Evolutionary conservation across 2,113 vertebrate species (phyloP), one percentile per base, ranked within the genome.

Genomic region (Paramisgurnus dabryanus): DNA sequence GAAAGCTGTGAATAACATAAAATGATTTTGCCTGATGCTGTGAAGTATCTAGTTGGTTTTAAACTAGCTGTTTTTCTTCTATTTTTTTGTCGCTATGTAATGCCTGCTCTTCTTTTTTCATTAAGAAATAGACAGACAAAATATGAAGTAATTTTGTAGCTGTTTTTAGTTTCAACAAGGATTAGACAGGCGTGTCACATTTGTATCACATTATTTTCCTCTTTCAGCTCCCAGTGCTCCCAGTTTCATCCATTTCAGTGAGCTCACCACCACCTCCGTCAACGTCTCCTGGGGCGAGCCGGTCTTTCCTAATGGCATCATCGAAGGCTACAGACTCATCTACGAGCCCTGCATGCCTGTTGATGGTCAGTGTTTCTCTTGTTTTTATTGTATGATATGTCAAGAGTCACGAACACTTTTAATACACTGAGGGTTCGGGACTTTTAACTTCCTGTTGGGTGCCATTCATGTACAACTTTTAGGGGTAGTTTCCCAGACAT

Each of bases 241-340:
- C 0, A 89, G 95, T 85, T 93, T 93, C 7, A 95, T 99, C 87
- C 93, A 93, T 67, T 99, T 99, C 93, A 98, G 96, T 2, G 96
- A 99, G 86, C 93, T 99, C 89, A 99, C 97, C 91, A 98, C 98
- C 7, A 98, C 96, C 0, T 98, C 98, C 0, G 97, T 99, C 83
- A 99, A 99, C 0, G 96, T 99, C 86, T 98, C 97, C 79, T 98
- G 98, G 98, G 97, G 95, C 22, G 94, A 95, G 0, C 98, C 98
- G 0, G 87, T 87, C 1, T 95, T 95, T 84, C 97, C 97, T 72
- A 99, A 99, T 0, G 98, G 98, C 0, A 69, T 98, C 83, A 92
- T 99, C 0, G 96, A 97, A 73, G 97, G 96, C 81, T 99, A 96
- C 88, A 89, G 96, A 66, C 94, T 98, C 78, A 88, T 98, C 71